Evolutionary conservation across 30 jellyfish, hydroid and myxozoan species (phyloP), one percentile per base, ranked within the genome.

Genomic region (Aurelia aurita complex sp. Pacific): DNA sequence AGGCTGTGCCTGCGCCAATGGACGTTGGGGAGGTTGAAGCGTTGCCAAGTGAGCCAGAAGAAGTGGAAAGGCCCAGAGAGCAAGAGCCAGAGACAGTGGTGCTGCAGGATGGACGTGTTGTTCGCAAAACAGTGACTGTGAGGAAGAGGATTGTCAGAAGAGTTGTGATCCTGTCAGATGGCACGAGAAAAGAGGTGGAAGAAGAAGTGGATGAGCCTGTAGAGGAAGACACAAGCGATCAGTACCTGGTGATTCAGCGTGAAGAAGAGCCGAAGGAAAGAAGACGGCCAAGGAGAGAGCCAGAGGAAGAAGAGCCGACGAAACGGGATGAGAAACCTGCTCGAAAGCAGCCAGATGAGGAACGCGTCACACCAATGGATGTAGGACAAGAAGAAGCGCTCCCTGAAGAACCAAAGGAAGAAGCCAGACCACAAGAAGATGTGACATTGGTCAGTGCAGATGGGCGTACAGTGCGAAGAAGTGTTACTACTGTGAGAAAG

Each of bases 131-230:
- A 1, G 82, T 83, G 32, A 80, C 90, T 29, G 74, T 90, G 42
- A 74, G 91, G 69, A 88, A 88, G 80, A 67, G 96, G 62, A 88
- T 88, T 66, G 76, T 88, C 2, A 77, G 81, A 77, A 88, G 88
- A 55, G 51, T 88, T 57, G 72, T 88, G 74, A 70, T 71, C 0
- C 32, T 88, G 87, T 88, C 93, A 14, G 91, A 83, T 43, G 97
- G 94, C 66, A 89, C 94, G 62, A 78, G 91, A 40, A 73, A 81
- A 33, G 94, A 81, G 57, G 84, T 73, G 40, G 80, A 69, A 69
- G 91, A 81, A 60, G 83, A 81, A 57, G 91, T 81, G 35, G 91
- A 66, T 5, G 84, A 81, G 77, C 85, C 85, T 8, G 63, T 17
- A 51, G 68, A 52, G 23, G 76, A 17, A 38, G 35, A 17, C 50